Evolutionary conservation across 2,888 invertebrate genomes (phyloP), one percentile per base, ranked within the genome.

Genomic region (Cinara cedri): DNA sequence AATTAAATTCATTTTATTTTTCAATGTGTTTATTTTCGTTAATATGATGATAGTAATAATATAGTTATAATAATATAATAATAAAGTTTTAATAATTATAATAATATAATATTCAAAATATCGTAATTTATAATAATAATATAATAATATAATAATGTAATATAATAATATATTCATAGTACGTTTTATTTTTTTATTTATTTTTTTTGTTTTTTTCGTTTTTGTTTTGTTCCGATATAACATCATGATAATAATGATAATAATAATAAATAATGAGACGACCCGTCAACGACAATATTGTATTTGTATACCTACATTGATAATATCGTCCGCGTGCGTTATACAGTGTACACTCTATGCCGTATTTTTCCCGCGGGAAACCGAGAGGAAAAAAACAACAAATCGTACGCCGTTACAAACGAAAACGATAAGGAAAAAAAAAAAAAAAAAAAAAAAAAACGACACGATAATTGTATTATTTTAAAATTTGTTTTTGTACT

Each of bases 281-380:
- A 51, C 72, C 60, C n/a, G 24, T 34, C 60, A 60, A 49, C n/a
- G n/a, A 46, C 13, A 10, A 13, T n/a, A 26, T 34, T 1, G 4
- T 3, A n/a, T n/a, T n/a, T n/a, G n/a, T n/a, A n/a, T n/a, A n/a
- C n/a, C n/a, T n/a, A n/a, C n/a, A n/a, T n/a, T n/a, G n/a, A n/a
- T n/a, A n/a, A n/a, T 3, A 34, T 6, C 34, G 34, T 34, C 34
- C 6, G 3, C 3, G 6, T 54, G 10, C 44, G 24, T 26, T 2
- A 21, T 34, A 26, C 19, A n/a, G n/a, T n/a, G 72, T 62, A 72
- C 72, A 62, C 60, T 72, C 72, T 72, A 72, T 72, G 72, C 49
- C 34, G 34, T 72, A 14, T 9, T 49, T 26, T 34, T 49, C 62
- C 49, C 13, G n/a, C 60, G 24, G 9, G 9, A 2, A n/a, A 16